Base-by-base conservation (phyloP, 1,140 invertebrate genomes). In the Temnothorax longispinosus region DNA sequence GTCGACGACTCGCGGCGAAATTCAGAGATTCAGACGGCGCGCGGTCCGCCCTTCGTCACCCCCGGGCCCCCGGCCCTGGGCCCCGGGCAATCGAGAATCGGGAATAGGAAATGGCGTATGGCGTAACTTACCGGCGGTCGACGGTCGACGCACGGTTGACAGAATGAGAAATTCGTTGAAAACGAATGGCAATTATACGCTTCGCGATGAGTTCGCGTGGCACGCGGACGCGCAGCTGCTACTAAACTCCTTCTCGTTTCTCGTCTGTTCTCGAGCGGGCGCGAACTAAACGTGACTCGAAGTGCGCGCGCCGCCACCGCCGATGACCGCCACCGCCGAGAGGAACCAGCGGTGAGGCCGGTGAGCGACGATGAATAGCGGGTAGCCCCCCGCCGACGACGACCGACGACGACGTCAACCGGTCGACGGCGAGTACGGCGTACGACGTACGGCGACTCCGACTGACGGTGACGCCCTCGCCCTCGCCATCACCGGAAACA, bases 231-330 rank as follows among this genome's bases (percentile, higher is more conserved):
- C 90, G 67, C 78, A 82, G 74, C 90, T 76, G 56, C 82, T 85
- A 91, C 90, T 91, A 89, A 91, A 80, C 87, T 47, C 27, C 27
- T 27, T 27, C 27, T 27, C 27, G 27, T 27, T 27, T 27, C 27
- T 27, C 65, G 38, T 6, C 74, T 27, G 27, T 67, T 54, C 52
- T 74, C 77, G 32, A 71, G 32, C 77, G 67, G 41, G 27, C 62
- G 62, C 87, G 90, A 91, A 91, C 89, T 77, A 90, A 91, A 91
- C 90, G 90, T 90, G 89, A 91, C 89, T 91, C 90, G 72, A 87
- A 88, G 74, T 88, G 89, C 89, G 90, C 78, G 89, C 89, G 87
- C 89, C 82, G 74, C 65, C 35, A 18, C 27, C 56, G n/a, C 62
- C 86, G 78, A 69, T 74, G 27, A 27, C 27, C 27, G 27, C 27